Evolutionary conservation across 2,113 vertebrate genomes (phyloP), one percentile per base, ranked within the genome.

Genomic region (Nyctibius bracteatus): DNA sequence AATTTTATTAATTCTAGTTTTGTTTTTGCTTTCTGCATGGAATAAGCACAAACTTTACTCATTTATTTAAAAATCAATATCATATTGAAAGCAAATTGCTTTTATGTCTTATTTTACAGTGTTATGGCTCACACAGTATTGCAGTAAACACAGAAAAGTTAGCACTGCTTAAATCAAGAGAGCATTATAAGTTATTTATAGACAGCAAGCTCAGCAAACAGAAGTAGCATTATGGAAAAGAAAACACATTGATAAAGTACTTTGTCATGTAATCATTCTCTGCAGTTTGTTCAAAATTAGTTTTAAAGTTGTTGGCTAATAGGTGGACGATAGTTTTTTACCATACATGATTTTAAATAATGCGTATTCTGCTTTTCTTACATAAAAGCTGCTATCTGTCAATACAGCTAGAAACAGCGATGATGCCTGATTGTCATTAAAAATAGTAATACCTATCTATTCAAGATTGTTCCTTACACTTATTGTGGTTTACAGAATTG

Each of bases 11-110:
- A 96, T 95, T 88, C 33, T 80, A 71, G 30, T 65, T 94, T 94
- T 90, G 13, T 14, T 88, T 81, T 90, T 79, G 3, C 68, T 91
- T 90, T 96, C 84, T 88, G 22, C 31, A 23, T 78, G 54, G 52
- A 78, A 86, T 84, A 95, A 78, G 28, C 70, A 95, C 17, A 88
- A 96, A 88, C 31, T 66, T 97, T 91, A 66, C 75, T 95, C 90
- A 97, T 96, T 96, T 96, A 86, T 96, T 97, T 97, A 77, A 96
- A 98, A 97, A 96, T 96, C 95, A 93, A 85, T 97, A 96, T 93
- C n/a, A 94, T 96, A 88, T 46, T 94, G 91, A 88, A 59, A 91
- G 24, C 58, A 97, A 97, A 96, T 96, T 96, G 88, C 81, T 97
- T 97, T 96, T 81, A 90, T 84, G 66, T 94, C 68, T 97, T 91